Evolutionary conservation across 2,888 invertebrate genomes (phyloP).

Genomic region (Amiota minor): DNA sequence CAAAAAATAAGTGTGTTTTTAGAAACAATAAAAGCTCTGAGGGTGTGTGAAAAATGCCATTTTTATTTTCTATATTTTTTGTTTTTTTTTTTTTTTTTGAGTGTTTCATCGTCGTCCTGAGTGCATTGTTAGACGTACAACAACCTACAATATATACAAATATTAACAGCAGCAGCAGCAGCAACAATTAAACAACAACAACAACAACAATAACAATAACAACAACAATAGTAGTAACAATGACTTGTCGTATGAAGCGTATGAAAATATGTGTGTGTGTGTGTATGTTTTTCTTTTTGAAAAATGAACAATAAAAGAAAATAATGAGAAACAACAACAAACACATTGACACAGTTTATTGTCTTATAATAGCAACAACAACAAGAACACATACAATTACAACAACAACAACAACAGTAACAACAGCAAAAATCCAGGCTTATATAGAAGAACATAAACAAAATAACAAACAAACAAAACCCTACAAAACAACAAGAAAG

Average conservation of each 20-base stretch:
- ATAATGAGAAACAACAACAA: conserved; percentile 1
- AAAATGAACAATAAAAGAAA: conserved; percentile 40
- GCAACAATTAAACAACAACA: conserved; percentile 40
- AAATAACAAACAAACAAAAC: conserved; percentile 39
- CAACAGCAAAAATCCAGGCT: background rate
- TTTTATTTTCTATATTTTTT: background rate
- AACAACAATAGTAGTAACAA: conserved; percentile 41
- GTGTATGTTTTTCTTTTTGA: conserved; percentile 35
- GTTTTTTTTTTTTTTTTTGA: conserved; percentile 22
- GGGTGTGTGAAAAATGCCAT: too few relatives aligned
- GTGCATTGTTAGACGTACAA: conserved; percentile 64
- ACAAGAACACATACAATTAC: background rate
- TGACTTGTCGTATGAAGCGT: conserved; percentile 53
- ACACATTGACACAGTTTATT: conserved; percentile 57
- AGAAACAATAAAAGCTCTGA: too few relatives aligned
- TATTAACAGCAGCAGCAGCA: conserved; percentile 35
- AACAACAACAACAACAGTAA: conserved; percentile 43
- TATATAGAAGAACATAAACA: background rate
- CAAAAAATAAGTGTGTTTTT: too few relatives aligned
- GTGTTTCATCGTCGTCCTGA: conserved; percentile 44
- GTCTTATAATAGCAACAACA: conserved; percentile 57
- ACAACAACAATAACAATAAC: background rate
- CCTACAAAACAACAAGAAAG: conserved; percentile 42
- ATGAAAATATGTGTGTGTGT: conserved; percentile 6
- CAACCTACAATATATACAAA: conserved; percentile 54